Percentiles rank a stretch among this genome's conserved stretches.
Evolutionary conservation across 2,888 invertebrate species (phyloP).

Genomic region (Gasteruption jaculator): DNA sequence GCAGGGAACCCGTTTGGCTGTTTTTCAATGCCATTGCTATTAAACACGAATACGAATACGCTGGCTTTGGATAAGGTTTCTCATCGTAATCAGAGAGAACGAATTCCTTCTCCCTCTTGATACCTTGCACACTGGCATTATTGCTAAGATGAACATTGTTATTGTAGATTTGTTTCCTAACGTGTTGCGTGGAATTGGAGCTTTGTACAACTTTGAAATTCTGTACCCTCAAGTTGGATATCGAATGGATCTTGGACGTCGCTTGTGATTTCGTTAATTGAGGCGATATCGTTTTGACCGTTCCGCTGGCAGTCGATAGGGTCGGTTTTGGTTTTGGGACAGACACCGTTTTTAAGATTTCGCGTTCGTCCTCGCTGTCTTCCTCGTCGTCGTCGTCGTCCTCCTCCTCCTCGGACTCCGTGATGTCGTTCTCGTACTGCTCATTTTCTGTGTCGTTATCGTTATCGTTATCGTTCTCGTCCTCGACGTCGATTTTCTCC

Average conservation of each 20-base stretch:
- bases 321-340: constrained; percentile 18
- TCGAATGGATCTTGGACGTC: constrained; percentile 30
- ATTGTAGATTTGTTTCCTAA: constrained; percentile 46
- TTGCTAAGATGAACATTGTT: constrained; percentile 39
- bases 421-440: constrained; percentile 44
- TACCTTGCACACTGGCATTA: constrained; percentile 21
- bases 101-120: constrained; percentile 42
- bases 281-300: constrained; percentile 34
- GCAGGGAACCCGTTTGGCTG: constrained; percentile 87
- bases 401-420: constrained; percentile 49
- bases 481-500: constrained; percentile 35
- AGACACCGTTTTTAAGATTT: constrained; percentile 17
- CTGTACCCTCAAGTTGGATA: constrained; percentile 41
- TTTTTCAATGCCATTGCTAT: constrained; percentile 98
- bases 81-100: constrained; percentile 52
- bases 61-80: constrained; percentile 86
- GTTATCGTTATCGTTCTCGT: constrained; percentile 30
- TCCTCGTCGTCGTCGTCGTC: constrained; percentile 49
- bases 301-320: constrained; percentile 25
- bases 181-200: constrained; percentile 36
- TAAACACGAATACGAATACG: constrained; percentile 95
- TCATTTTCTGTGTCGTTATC: constrained; percentile 35
- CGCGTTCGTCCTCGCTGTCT: constrained; percentile 42
- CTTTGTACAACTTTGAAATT: constrained; percentile 43
- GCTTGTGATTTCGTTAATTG: constrained; percentile 34